Evolutionary conservation across 2,113 vertebrate species (phyloP), one percentile per base, ranked within the genome.

Genomic region (Cinclus cinclus): DNA sequence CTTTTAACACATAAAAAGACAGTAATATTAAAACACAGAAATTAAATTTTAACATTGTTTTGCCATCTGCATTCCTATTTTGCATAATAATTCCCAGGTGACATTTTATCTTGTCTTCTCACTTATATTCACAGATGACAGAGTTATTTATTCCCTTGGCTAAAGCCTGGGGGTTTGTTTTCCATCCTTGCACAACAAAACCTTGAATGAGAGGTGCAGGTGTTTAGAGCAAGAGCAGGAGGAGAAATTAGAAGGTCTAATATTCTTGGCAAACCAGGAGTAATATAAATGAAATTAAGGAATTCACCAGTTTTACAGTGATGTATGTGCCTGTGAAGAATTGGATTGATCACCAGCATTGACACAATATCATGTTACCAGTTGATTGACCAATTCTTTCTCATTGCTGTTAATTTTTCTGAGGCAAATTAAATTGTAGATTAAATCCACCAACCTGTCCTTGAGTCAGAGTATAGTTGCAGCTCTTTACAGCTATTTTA

Each of bases 1-100:
- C 77, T 70, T 96, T 97, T 94, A 94, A 90, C 92, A 92, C 83
- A 79, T 64, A 92, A 94, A 95, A 84, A 90, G 84, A 53, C 28
- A 81, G 91, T 89, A 80, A 85, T 91, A 93, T 93, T 92, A 90
- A 97, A 93, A 30, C 49, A 84, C 62, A 78, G 71, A 90, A 91
- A 94, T 96, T 94, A 92, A 77, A 92, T 91, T 87, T 91, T 94
- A 91, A 71, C 68, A 23, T 41, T 91, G 37, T 50, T 92, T 84
- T 87, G 71, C 53, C 13, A 76, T 75, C 70, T 78, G 16, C 22
- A 41, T 56, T 92, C 58, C 25, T 93, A 28, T 41, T 95, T 89
- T 82, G 74, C 53, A 79, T 81, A 95, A 74, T 87, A 93, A 90
- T 95, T 93, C 91, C 84, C 92, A 85, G 60, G 15, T 92, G 83